phyloP scores from a whole-genome alignment of 2,888 invertebrate genomes.

The Nomada ruficornis region DNA sequence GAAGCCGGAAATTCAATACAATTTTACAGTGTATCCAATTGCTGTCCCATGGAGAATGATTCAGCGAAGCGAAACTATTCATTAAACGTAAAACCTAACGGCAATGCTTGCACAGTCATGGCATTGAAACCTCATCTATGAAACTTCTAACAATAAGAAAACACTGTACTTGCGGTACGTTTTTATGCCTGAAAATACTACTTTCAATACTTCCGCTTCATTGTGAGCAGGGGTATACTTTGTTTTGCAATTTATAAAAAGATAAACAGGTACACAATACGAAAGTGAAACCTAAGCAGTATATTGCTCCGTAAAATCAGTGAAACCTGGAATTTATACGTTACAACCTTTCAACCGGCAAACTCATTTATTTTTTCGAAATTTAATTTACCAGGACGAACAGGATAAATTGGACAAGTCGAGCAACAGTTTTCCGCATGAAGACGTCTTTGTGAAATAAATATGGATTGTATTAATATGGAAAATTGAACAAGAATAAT shows the following conservation, averaged over 20 bases:
- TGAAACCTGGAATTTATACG: too few relatives aligned
- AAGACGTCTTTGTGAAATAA: too few relatives aligned
- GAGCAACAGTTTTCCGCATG: too few relatives aligned
- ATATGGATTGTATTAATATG: too few relatives aligned
- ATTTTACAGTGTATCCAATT: conserved; percentile 6
- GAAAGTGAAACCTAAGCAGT: not conserved
- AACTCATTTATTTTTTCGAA: too few relatives aligned
- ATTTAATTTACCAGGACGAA: too few relatives aligned
- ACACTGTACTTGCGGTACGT: not conserved
- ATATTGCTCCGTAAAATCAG: not conserved
- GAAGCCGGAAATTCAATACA: conserved; percentile 16
- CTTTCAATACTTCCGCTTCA: not conserved
- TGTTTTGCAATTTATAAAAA: not conserved
- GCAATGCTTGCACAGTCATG: conserved; percentile 1
- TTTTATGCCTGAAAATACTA: not conserved
- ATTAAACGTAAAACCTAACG: conserved; percentile 26
- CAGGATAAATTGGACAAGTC: too few relatives aligned
- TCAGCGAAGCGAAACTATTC: conserved; percentile 7
- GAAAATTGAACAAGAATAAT: too few relatives aligned
- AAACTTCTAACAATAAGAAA: not conserved
- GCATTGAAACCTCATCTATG: not conserved
- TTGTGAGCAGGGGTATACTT: not conserved
- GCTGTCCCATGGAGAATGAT: conserved; percentile 6
- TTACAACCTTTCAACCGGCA: too few relatives aligned
- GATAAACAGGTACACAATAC: not conserved